A percentile compares a stretch with the other conserved stretches of the same genome.
phyloP scores from a whole-genome alignment of 2,797 vertebrate species.

The Glossophaga mutica region DNA sequence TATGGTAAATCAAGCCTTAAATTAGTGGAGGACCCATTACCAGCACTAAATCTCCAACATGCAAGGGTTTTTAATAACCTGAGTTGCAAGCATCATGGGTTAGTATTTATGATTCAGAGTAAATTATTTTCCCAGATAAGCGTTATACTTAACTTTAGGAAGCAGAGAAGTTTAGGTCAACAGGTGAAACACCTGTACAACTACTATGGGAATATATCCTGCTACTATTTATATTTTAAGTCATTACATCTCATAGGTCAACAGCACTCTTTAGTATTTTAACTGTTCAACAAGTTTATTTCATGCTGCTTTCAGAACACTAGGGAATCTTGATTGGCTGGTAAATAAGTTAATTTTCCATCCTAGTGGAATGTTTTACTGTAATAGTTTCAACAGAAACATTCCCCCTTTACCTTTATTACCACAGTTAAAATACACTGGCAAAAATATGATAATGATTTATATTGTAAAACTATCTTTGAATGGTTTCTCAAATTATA shows the following conservation, averaged over 20 bases:
- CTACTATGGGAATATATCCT: conserved; percentile 65
- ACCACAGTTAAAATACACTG: background rate
- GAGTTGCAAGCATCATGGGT: conserved; percentile 26
- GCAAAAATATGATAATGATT: background rate
- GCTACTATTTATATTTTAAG: conserved; percentile 63
- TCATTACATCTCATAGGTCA: conserved; percentile 60
- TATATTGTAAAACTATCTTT: conserved; percentile 14
- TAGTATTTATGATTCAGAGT: conserved; percentile 63
- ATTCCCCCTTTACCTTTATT: conserved; percentile 15
- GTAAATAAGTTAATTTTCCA: conserved; percentile 70
- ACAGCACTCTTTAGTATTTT: conserved; percentile 22
- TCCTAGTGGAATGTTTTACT: conserved; percentile 54
- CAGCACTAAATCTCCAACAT: conserved; percentile 16
- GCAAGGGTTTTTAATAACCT: conserved; percentile 56
- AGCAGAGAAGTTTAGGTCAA: conserved; percentile 47
- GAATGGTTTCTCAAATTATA: conserved; percentile 48
- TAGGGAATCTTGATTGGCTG: conserved; percentile 63
- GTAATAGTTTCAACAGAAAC: conserved; percentile 68
- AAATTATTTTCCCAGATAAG: conserved; percentile 69
- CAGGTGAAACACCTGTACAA: conserved; percentile 68
- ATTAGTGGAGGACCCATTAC: conserved; percentile 30
- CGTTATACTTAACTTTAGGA: conserved; percentile 58
- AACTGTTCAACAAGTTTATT: conserved; percentile 44
- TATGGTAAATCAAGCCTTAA: conserved; percentile 33
- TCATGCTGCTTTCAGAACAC: conserved; percentile 65